Base-by-base conservation (phyloP, 2,113 vertebrate species). In the Trematocara nigrifrons region DNA sequence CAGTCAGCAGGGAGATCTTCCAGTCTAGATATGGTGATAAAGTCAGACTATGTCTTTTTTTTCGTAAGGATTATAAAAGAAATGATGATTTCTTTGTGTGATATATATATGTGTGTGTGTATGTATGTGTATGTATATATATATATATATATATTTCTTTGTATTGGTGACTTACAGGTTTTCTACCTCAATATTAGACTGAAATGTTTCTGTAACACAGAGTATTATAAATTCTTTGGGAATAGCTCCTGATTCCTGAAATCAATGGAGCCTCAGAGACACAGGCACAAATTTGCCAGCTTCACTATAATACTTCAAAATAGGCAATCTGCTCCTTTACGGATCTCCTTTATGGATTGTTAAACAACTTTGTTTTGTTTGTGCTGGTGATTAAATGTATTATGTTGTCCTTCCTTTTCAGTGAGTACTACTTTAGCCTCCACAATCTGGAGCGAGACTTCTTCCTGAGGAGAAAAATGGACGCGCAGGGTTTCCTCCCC, bases 361-460 rank as follows among this genome's bases (percentile, higher is more conserved):
- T 31, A 49, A 49, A 31, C 7, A 45, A 45, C 20, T 45, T 26
- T 26, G 5, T 42, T 71, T 45, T 45, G 20, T 71, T 71, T 71
- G 38, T 45, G 20, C 40, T 16, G 12, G 20, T 6, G 33, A 26
- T 13, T 81, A 8, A 51, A 7, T 7, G 4, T n/a, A 3, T 81
- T 8, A 2, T 7, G 4, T 6, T 29, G 10, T 11, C 38, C 7
- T 82, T 45, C 26, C 59, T 66, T 38, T 94, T 22, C 88, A 99
- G 98, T 3, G 99, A 99, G 86, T 99, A 99, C 94, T 99, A 99
- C 96, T 99, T 99, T 95, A 99, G 99, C 94, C 95, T 96, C 87
- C 98, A 98, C 95, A 99, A 99, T 87, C 92, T 99, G 95, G 98
- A 99, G 92, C 95, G 97, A 35, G 99, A 99, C 88, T 99, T 99